phyloP scores from a whole-genome alignment of 2,113 vertebrate genomes.

The Sarotherodon lohbergeri region DNA sequence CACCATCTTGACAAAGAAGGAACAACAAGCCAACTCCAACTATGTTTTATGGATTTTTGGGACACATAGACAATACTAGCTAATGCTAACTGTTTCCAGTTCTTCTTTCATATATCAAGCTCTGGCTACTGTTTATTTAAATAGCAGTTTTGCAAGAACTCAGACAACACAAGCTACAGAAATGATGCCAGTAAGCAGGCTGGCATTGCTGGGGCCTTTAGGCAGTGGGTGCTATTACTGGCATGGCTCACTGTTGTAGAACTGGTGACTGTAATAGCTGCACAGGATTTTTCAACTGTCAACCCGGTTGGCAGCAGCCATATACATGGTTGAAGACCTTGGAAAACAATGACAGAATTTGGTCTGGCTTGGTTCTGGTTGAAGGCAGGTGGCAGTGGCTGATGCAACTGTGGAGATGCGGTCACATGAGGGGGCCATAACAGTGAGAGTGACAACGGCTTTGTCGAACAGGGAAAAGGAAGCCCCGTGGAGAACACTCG shows the following conservation, averaged over 20 bases:
- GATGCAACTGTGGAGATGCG: not conserved
- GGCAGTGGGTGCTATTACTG: not conserved
- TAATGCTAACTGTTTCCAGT: not conserved
- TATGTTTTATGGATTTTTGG: not conserved
- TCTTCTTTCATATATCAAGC: not conserved
- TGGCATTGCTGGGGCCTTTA: not conserved
- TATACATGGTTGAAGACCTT: not conserved
- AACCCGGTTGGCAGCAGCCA: not conserved
- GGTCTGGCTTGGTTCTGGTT: not conserved
- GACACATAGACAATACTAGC: not conserved
- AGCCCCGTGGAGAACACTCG: not conserved
- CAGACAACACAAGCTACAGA: not conserved
- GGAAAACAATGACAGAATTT: not conserved
- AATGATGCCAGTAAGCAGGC: not conserved
- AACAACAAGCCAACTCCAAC: not conserved
- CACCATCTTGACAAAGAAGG: not conserved
- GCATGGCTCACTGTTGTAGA: not conserved
- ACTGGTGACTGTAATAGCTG: not conserved
- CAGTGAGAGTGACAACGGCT: not conserved
- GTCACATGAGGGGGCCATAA: not conserved
- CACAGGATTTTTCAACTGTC: not conserved
- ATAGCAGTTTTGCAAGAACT: not conserved
- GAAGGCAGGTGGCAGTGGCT: not conserved
- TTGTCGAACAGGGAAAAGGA: not conserved
- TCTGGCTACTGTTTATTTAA: not conserved